phyloP scores from a whole-genome alignment of 2,888 invertebrate species.

The Caenorhabditis sulstoni region DNA sequence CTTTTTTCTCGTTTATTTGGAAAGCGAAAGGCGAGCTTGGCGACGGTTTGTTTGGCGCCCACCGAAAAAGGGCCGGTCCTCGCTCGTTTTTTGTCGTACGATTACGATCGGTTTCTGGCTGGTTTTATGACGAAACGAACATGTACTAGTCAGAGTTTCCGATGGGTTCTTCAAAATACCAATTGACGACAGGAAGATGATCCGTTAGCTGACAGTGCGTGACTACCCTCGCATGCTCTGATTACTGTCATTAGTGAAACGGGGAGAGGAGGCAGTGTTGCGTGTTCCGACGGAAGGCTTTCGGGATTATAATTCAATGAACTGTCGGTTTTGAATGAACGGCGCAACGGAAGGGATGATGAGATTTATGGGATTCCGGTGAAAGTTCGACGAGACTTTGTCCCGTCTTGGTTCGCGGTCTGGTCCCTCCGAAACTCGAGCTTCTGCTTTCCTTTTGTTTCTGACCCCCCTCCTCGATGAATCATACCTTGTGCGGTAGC shows the following conservation, averaged over 20 bases:
- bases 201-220: conserved; percentile 56
- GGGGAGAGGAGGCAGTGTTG: conserved; percentile 33
- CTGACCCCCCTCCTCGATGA: neutral
- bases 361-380: conserved; percentile 15
- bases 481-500: conserved; percentile 2
- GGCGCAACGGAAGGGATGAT: conserved; percentile 26
- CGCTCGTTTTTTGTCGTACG: conserved; percentile 13
- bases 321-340: conserved; percentile 28
- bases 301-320: conserved; percentile 49
- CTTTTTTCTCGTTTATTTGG: conserved; percentile 16
- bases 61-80: conserved; percentile 18
- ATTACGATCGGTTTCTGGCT: conserved; percentile 30
- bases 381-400: neutral
- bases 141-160: no score
- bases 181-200: conserved; percentile 27
- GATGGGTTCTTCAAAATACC: conserved; percentile 5
- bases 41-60: conserved; percentile 20
- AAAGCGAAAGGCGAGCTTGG: conserved; percentile 38
- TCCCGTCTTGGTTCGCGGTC: neutral
- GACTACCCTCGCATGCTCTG: conserved; percentile 39
- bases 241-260: conserved; percentile 45
- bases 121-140: conserved; percentile 11
- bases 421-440: no score
- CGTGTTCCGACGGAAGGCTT: conserved; percentile 53
- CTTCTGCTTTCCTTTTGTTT: no score